Evolutionary conservation across 2,888 invertebrate species (phyloP), one percentile per base, ranked within the genome.

Genomic region (Eulithis testata): DNA sequence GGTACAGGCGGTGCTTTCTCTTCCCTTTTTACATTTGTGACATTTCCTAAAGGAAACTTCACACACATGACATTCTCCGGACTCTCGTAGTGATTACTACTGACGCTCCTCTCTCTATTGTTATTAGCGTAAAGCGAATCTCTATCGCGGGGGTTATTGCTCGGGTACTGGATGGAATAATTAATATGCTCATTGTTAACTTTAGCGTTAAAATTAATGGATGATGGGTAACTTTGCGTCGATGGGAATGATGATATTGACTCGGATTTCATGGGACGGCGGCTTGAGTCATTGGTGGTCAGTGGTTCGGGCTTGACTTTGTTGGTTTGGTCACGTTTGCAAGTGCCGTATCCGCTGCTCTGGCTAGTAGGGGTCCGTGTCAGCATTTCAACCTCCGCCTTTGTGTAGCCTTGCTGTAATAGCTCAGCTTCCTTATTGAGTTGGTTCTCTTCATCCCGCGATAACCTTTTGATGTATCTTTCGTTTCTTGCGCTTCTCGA

Each of bases 401-500:
- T 94, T 68, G 88, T 93, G 81, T 87, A 93, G 44, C 93, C 93
- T 80, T 91, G 93, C 69, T 93, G 93, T 59, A 93, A 74, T 64
- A 93, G 73, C 74, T 94, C 93, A 27, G 93, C 92, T 87, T 95
- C 95, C 77, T 92, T 92, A 67, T 94, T 94, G 6, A 93, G 79
- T 72, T 92, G 90, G 67, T 90, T 88, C 78, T 96, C 96, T 45
- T 96, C 96, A 73, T 96, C 96, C 65, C 95, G 94, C 11, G 96
- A 96, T 72, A 96, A 86, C 61, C 97, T 94, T 79, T 96, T 96
- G 63, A 96, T 95, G 79, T 97, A 97, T 61, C 97, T 94, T 82
- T 97, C 97, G 60, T 97, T 97, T 75, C 97, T 94, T 0, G 97
- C 97, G 31, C 95, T 94, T 62, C 97, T 93, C 37, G 96, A 95